Percentiles rank a stretch among this genome's conserved stretches.
These are phyloP conservation scores for Odontocolon sp. DNA, from an alignment of 2,888 invertebrate species.

Conservation along the genomic window DNA sequence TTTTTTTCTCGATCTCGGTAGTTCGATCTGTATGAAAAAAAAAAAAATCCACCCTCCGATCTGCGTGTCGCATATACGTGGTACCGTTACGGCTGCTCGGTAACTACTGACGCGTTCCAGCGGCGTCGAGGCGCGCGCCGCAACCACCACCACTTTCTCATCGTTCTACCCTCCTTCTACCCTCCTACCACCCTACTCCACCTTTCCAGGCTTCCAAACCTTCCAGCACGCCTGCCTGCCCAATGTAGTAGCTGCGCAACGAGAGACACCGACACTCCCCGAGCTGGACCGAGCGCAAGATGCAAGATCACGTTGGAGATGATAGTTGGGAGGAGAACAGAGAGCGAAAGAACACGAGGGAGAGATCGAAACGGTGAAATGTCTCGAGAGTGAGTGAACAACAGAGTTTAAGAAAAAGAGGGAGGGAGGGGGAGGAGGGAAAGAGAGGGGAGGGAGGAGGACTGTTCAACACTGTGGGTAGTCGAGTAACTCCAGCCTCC, in stretches of 20 bases:
- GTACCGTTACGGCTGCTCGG: conserved; percentile 50
- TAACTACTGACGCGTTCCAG: conserved; percentile 57
- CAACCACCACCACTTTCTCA: conserved; percentile 5
- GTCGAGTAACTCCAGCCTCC: too few species aligned
- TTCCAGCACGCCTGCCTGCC: conserved; percentile 2
- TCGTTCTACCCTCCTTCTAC: background rate
- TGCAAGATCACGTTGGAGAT: conserved; percentile 35
- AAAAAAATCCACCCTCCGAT: conserved; percentile 26
- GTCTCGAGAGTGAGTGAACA: too few species aligned
- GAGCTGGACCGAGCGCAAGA: conserved; percentile 28
- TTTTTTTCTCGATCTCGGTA: conserved; percentile 11
- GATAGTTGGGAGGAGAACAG: background rate
- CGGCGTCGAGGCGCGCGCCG: conserved; percentile 40
- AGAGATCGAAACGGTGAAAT: too few species aligned
- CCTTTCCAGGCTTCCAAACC: conserved; percentile 12
- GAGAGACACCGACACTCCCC: conserved; percentile 20
- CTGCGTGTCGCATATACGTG: conserved; percentile 33
- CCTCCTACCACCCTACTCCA: conserved; percentile 3
- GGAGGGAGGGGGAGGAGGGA: background rate
- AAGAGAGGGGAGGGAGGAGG: too few species aligned
- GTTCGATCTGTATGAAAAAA: background rate
- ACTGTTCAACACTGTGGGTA: too few species aligned
- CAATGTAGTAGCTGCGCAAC: conserved; percentile 29
- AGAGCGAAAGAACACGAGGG: too few species aligned
- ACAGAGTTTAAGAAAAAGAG: background rate